Percentiles rank a stretch among this genome's conserved stretches.
Conservation (phyloP, 2,888 invertebrate species). For the Drosophila rubida region DNA sequence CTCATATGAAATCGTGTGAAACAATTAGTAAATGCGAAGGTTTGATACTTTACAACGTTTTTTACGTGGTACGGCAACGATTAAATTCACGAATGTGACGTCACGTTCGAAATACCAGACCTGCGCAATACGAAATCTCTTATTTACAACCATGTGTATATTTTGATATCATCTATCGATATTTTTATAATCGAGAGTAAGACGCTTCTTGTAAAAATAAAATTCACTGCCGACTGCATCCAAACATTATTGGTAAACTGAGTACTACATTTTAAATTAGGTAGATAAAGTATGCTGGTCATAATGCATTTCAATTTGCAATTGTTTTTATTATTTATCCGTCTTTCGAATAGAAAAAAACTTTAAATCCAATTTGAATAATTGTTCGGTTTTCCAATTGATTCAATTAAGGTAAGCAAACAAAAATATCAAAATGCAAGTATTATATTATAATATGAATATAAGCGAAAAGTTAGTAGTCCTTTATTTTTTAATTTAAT, state of each 20-base stretch:
- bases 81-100: constrained; percentile 21
- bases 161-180: constrained; percentile 24
- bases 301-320: too few species aligned
- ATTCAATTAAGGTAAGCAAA: too few species aligned
- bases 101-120: not conserved
- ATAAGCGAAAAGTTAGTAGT: not conserved
- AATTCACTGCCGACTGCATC: not conserved
- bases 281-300: too few species aligned
- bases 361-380: too few species aligned
- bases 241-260: not conserved
- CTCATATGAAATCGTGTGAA: too few species aligned
- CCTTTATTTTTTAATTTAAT: not conserved
- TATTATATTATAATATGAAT: not conserved
- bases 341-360: too few species aligned
- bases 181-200: not conserved
- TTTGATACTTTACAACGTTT: not conserved
- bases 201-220: not conserved
- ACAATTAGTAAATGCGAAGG: not conserved
- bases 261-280: too few species aligned
- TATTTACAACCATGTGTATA: not conserved
- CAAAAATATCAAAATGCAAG: not conserved
- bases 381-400: too few species aligned
- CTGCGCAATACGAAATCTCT: constrained; percentile 6
- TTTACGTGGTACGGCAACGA: too few species aligned
- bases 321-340: too few species aligned